Evolutionary conservation across 2,113 vertebrate genomes (phyloP).

Genomic region (Psammodynastes pulverulentus): DNA sequence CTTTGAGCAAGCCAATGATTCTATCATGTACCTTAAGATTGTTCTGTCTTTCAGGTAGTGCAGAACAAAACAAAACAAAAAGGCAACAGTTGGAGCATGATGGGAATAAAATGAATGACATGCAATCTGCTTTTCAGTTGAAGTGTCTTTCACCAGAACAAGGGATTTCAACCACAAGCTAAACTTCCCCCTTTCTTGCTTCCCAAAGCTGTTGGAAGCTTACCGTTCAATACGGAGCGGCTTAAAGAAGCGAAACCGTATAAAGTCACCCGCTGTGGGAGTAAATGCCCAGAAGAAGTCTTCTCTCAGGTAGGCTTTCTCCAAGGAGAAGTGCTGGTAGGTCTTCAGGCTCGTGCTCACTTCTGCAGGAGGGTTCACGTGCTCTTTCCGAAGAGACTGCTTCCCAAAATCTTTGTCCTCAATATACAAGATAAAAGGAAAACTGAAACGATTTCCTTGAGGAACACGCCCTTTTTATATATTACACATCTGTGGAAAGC

Average conservation of each 20-base stretch:
- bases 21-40: neutral
- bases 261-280: constrained; percentile 90
- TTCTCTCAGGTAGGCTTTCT: constrained; percentile 95
- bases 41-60: neutral
- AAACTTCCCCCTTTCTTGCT: neutral
- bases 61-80: neutral
- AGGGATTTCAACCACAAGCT: neutral
- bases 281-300: constrained; percentile 99
- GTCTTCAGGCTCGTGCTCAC: constrained; percentile 98
- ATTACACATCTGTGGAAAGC: neutral
- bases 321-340: constrained; percentile 98
- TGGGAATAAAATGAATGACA: neutral
- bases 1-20: neutral
- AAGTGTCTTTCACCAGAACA: neutral
- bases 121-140: neutral
- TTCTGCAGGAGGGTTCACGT: constrained; percentile 93
- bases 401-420: constrained; percentile 98
- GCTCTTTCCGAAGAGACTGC: constrained; percentile 90
- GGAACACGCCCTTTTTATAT: too few species aligned
- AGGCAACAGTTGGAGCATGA: neutral
- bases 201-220: constrained; percentile 32
- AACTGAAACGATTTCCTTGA: constrained; percentile 5
- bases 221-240: constrained; percentile 91
- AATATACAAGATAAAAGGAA: constrained; percentile 24
- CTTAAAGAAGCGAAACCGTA: constrained; percentile 95